Percentiles rank a stretch among this genome's conserved stretches.
Conservation (phyloP, 2,888 invertebrate species). For the Trichopoda pennipes region DNA sequence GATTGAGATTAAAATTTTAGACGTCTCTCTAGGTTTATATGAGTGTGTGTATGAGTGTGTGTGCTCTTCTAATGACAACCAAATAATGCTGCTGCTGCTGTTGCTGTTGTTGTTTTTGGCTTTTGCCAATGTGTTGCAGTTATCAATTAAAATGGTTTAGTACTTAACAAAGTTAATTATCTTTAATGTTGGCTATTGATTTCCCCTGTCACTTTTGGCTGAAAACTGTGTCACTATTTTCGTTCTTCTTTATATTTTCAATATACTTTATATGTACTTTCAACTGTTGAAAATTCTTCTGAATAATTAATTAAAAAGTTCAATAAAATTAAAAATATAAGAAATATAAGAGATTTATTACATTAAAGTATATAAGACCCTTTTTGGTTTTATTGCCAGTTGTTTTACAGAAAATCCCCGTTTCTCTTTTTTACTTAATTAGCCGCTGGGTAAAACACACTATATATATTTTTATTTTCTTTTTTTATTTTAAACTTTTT, state of each 20-base stretch:
- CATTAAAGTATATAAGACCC: conserved; percentile 1
- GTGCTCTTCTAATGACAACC: too few species aligned
- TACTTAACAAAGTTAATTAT: conserved; percentile 58
- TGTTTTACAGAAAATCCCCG: background rate
- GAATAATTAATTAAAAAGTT: background rate
- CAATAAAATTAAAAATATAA: background rate
- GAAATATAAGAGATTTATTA: conserved; percentile 15
- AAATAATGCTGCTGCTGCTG: background rate
- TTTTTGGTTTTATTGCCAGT: conserved; percentile 1
- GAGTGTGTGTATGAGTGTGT: conserved; percentile 29
- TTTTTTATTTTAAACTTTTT: too few species aligned
- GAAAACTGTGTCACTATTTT: conserved; percentile 5
- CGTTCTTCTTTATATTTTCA: background rate
- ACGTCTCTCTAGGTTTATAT: background rate
- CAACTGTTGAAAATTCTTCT: background rate
- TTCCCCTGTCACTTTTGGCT: background rate
- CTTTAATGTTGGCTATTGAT: conserved; percentile 1
- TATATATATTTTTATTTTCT: too few species aligned
- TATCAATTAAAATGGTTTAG: conserved; percentile 58
- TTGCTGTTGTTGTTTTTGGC: conserved; percentile 10
- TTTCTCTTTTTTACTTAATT: background rate
- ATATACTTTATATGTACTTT: conserved; percentile 3
- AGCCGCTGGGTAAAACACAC: too few species aligned
- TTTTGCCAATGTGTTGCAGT: conserved; percentile 47
- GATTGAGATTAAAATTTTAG: conserved; percentile 7